phyloP scores from a whole-genome alignment of 2,888 invertebrate genomes.

The Scaptomyza cyrtandrae region DNA sequence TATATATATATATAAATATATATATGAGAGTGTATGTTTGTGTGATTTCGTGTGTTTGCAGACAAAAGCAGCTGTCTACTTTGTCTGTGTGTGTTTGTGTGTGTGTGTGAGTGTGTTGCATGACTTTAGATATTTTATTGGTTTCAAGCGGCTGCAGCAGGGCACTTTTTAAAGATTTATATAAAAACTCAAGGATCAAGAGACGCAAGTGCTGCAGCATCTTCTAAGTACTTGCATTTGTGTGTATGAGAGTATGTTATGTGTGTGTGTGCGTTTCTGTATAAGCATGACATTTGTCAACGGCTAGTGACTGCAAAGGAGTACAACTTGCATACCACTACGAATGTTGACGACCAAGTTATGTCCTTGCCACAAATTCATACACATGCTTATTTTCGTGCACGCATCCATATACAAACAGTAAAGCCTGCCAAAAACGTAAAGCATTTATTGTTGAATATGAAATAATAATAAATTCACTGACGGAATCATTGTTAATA shows the following conservation, averaged over 20 bases:
- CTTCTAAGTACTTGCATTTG: conserved; percentile 35
- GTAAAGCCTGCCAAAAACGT: conserved; percentile 5
- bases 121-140: conserved; percentile 59
- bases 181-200: conserved; percentile 68
- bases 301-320: conserved; percentile 69
- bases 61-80: conserved; percentile 39
- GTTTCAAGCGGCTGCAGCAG: conserved; percentile 48
- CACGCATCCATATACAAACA: conserved; percentile 25
- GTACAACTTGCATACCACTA: conserved; percentile 49
- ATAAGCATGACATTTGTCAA: conserved; percentile 73
- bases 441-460: no score
- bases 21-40: conserved; percentile 10
- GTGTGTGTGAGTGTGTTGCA: conserved; percentile 18
- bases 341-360: conserved; percentile 72
- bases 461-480: no score
- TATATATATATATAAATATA: no score
- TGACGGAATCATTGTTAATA: no score
- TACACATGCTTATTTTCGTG: conserved; percentile 29
- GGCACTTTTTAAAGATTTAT: conserved; percentile 70
- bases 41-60: conserved; percentile 19
- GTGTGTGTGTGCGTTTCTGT: conserved; percentile 40
- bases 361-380: conserved; percentile 68
- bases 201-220: conserved; percentile 49
- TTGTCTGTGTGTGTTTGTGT: background rate
- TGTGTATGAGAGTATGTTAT: background rate